Conservation (phyloP, 2,797 vertebrate genomes). For the Coregonus suidteri region DNA sequence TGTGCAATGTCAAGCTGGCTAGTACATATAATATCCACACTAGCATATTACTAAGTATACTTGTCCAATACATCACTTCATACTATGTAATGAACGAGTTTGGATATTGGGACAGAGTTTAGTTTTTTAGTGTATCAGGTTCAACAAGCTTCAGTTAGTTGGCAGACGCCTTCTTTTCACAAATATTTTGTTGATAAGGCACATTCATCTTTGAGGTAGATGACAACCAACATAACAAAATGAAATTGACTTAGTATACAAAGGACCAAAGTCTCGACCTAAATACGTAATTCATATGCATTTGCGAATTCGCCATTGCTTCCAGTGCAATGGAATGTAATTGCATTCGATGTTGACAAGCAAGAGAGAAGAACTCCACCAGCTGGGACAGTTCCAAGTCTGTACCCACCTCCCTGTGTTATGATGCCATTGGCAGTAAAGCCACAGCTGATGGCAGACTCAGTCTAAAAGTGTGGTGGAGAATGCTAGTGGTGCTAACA, state of each 20-base stretch:
- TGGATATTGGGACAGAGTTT: too few species aligned
- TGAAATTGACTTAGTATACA: background rate
- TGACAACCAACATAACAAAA: background rate
- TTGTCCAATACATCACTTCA: background rate
- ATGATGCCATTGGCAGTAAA: background rate
- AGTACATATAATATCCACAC: background rate
- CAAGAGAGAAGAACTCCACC: background rate
- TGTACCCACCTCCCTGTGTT: background rate
- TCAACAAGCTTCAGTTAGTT: background rate
- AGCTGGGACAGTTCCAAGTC: background rate
- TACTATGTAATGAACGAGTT: background rate
- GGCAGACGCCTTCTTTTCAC: background rate
- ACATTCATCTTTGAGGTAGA: conserved; percentile 1
- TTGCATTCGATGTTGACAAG: background rate
- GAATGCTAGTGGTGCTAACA: background rate
- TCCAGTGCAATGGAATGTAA: background rate
- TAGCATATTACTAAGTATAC: background rate
- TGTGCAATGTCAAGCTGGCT: background rate
- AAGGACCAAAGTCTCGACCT: background rate
- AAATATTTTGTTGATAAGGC: background rate
- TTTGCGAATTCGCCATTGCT: background rate
- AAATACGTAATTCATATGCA: background rate
- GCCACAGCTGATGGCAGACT: background rate
- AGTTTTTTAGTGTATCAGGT: too few species aligned
- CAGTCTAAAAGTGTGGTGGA: background rate